Base-by-base conservation (phyloP, 35 echinoderm and acorn worm genomes). In the Hemicentrotus pulcherrimus region DNA sequence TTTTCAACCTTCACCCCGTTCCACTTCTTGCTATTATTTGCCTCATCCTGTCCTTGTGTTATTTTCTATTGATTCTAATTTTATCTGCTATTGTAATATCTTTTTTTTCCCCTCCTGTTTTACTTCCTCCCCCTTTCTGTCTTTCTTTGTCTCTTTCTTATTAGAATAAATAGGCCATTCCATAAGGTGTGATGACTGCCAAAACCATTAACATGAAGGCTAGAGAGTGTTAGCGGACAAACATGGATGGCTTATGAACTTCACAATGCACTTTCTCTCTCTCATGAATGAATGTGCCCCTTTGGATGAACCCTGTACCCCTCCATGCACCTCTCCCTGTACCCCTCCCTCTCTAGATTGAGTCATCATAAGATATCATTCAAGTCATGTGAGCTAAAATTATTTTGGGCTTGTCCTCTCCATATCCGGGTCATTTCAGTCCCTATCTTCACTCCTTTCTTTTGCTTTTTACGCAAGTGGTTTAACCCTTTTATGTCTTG, bases 121-220 rank as follows among this genome's bases (percentile, higher is more conserved):
- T 22, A 78, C 65, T 78, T 78, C 65, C 65, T 78, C 65, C 65
- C 65, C 65, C 28, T 78, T 28, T 78, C 65, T 78, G 7, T 78
- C 0, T 78, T 0, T 78, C 22, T 78, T 78, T 78, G 65, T 78
- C 65, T 78, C 65, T 78, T 78, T 78, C 4, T 78, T 22, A 78
- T 78, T 78, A 78, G 65, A 28, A 78, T 78, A 78, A 78, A 78
- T 78, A 78, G 65, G 65, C 65, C 65, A 78, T 78, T 18, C 7
- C 65, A 78, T n/a, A 78, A 78, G 65, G 65, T 78, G 65, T 78
- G 65, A 78, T 78, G 18, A 78, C 65, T 78, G 65, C 65, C 65
- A 78, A 78, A 78, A 78, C 65, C 65, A 78, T 78, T 78, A 78
- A 78, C 65, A 78, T 78, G 22, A 28, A 78, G 65, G 65, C 19